These are phyloP conservation scores for Stenopsyche tienmushanensis DNA, from an alignment of 1,140 invertebrate species.

Conservation along the genomic window DNA sequence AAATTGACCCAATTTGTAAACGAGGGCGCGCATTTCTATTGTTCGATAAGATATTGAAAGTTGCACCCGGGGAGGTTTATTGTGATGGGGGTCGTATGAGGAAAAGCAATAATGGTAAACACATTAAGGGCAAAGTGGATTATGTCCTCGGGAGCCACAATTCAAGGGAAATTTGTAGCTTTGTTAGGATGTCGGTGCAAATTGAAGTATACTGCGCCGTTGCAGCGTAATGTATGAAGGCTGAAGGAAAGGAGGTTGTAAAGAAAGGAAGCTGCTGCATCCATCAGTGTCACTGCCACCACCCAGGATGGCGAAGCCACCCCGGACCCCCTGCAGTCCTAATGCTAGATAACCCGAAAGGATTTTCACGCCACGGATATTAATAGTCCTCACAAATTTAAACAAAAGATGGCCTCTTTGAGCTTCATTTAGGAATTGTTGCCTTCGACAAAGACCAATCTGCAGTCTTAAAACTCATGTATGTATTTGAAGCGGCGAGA, in stretches of 20 bases:
- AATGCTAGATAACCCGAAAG: neutral
- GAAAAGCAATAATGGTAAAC: no score
- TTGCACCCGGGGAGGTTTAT: no score
- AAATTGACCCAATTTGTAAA: no score
- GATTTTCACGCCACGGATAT: conserved; percentile 8
- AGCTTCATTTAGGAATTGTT: no score
- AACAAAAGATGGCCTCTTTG: no score
- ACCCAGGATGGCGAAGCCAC: neutral
- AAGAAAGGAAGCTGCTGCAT: conserved; percentile 29
- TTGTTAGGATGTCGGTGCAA: neutral
- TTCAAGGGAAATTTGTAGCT: neutral
- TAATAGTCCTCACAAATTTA: neutral
- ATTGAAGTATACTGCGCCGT: conserved; percentile 5
- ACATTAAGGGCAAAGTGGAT: neutral
- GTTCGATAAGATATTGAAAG: no score
- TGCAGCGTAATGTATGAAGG: neutral
- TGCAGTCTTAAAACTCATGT: no score
- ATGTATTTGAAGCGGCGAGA: no score
- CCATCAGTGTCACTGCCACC: conserved; percentile 27
- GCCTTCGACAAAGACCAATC: no score
- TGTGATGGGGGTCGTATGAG: no score
- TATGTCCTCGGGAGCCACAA: neutral
- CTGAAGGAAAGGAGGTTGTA: conserved; percentile 12
- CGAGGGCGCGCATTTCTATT: no score
- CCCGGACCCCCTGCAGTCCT: neutral